A percentile compares a stretch with the other conserved stretches of the same genome.
phyloP scores from a whole-genome alignment of 2,113 vertebrate genomes.

The Xerus inauris region DNA sequence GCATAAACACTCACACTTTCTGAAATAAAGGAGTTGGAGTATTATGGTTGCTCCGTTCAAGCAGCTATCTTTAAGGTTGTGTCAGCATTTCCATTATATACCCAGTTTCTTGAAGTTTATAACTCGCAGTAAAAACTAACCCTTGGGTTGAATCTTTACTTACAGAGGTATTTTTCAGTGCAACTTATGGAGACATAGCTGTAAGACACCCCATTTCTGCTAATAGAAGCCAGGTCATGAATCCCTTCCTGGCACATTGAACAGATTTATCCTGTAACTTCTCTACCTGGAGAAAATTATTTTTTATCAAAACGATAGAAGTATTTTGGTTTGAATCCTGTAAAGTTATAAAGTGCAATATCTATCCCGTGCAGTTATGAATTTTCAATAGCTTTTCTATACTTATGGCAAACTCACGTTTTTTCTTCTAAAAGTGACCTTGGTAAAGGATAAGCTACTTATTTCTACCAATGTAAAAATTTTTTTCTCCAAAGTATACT shows the following conservation, averaged over 20 bases:
- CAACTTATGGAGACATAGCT: conserved; percentile 76
- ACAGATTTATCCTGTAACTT: conserved; percentile 76
- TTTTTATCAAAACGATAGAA: conserved; percentile 69
- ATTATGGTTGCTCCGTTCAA: conserved; percentile 57
- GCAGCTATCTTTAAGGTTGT: conserved; percentile 74
- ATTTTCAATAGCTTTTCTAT: conserved; percentile 56
- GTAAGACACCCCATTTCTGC: conserved; percentile 76
- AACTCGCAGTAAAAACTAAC: conserved; percentile 79
- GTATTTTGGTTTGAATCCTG: conserved; percentile 71
- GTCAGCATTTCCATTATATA: conserved; percentile 79
- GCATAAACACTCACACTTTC: conserved; percentile 77
- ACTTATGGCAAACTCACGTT: background rate
- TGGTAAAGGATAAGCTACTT: conserved; percentile 14
- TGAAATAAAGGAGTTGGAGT: conserved; percentile 71
- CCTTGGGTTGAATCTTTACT: conserved; percentile 74
- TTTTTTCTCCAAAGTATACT: background rate
- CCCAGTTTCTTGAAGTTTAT: conserved; percentile 77
- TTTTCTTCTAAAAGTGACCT: conserved; percentile 39
- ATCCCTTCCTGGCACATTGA: conserved; percentile 67
- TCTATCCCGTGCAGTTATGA: conserved; percentile 11
- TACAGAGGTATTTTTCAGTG: conserved; percentile 66
- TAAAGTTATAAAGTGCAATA: conserved; percentile 64
- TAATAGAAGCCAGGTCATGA: conserved; percentile 75
- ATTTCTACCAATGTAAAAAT: background rate
- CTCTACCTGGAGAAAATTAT: conserved; percentile 71